Evolutionary conservation across 2,888 invertebrate species (phyloP), one percentile per base, ranked within the genome.

Genomic region (Carterocephalus palaemon): DNA sequence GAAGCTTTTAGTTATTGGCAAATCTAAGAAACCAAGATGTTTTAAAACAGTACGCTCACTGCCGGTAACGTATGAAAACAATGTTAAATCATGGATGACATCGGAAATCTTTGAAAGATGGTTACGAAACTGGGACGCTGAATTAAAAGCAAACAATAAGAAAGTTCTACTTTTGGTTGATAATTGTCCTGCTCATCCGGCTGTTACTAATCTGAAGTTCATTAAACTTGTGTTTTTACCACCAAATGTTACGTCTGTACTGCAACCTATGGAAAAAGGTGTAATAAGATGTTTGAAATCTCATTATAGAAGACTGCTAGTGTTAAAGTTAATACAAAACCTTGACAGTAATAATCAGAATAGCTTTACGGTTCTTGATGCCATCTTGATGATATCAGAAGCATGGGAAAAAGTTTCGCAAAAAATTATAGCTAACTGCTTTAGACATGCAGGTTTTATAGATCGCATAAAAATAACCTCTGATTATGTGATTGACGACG

Each of bases 11-110:
- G 42, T 56, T 2, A 70, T 70, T 16, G 68, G 69, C 13, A 70
- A 67, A 57, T 45, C 59, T 16, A 53, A 59, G 49, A 62, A 65
- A 48, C 65, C 69, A n/a, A 46, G 59, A 40, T 66, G 61, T 49
- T 69, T 69, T 46, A 62, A 52, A 17, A 52, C 46, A 23, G 46
- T 49, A 26, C 34, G 29, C 7, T 47, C 40, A 6, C 15, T 49
- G 33, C 64, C 62, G 26, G 47, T 60, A 13, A 51, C 46, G 48
- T 70, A 67, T 50, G 53, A 52, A 47, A 48, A 51, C 13, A 69
- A 67, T 41, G 55, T 40, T 37, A 68, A 48, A 43, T 59, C 67
- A 12, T 70, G 70, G 70, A 71, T 76, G 67, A 72, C 63, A 39
- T 48, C 48, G 10, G 46, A 50, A 23, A 36, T 52, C 49, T 54